These are phyloP conservation scores for Hydractinia symbiolongicarpus DNA, from an alignment of 30 jellyfish, hydroid and myxozoan genomes.

Conservation along the genomic window DNA sequence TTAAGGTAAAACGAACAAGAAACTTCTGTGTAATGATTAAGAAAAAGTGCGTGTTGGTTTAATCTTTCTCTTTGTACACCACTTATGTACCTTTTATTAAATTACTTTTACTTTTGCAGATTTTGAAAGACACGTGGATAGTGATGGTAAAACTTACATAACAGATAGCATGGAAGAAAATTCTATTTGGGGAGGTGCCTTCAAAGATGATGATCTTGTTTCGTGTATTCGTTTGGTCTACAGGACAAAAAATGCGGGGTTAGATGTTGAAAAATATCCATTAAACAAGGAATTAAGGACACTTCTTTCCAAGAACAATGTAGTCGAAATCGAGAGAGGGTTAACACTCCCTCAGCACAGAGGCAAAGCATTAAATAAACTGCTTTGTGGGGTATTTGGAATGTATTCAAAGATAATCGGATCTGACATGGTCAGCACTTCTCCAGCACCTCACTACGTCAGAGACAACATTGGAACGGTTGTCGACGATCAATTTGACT, in stretches of 20 bases:
- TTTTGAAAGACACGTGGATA: no score
- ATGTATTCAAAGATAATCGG: background rate
- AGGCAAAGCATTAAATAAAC: background rate
- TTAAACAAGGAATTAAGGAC: background rate
- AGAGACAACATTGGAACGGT: background rate
- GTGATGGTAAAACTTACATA: background rate
- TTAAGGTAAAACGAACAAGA: no score
- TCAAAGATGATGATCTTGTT: background rate
- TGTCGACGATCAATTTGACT: slow-evolving; percentile 3
- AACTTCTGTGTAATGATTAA: no score
- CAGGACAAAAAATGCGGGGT: background rate
- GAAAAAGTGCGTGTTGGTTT: no score
- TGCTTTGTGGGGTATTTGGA: background rate
- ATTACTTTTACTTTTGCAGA: no score
- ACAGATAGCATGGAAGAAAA: background rate
- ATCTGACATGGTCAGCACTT: background rate
- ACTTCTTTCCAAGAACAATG: background rate
- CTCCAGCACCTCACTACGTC: background rate
- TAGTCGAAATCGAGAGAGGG: background rate
- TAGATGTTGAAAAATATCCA: background rate
- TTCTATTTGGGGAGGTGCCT: slow-evolving; percentile 7
- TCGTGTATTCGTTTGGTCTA: slow-evolving; percentile 6
- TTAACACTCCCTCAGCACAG: background rate
- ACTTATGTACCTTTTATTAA: no score
- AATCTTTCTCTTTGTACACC: no score